Evolutionary conservation across 1,140 invertebrate genomes (phyloP), one percentile per base, ranked within the genome.

Genomic region (Pogonomyrmex californicus): DNA sequence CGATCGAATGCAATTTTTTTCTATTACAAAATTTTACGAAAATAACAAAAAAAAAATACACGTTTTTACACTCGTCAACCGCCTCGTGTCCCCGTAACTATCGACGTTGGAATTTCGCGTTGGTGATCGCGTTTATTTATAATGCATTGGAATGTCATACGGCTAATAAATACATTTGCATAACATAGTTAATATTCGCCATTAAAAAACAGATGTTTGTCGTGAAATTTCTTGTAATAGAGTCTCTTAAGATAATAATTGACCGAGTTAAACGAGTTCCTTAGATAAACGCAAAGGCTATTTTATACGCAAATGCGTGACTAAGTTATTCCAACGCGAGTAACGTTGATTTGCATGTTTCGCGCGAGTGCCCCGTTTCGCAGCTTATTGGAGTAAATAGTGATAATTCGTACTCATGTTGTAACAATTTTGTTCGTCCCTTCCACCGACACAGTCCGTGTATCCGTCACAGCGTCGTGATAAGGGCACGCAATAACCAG

Each of bases 381-480:
- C 56, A 38, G 58, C 49, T 78, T n/a, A 68, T 79, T 86, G 65
- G 23, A 60, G 66, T 68, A 86, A 70, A 70, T 70, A 86, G 66
- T 70, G 76, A 91, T 86, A 71, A 90, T 88, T 88, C 94, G 91
- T 95, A 94, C 94, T 91, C 91, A 87, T 91, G 81, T 88, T 87
- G 56, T 51, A 82, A 93, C 97, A 97, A 85, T 96, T 95, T 87
- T 95, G 88, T 93, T 98, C 98, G 93, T 98, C 98, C 62, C 96
- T 96, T 58, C 96, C 96, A 93, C 97, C 96, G 6, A 92, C 90
- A 92, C 98, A 98, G 91, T 98, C 97, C 70, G 95, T 94, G 78
- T 96, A 93, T 1, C 97, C 97, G 94, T 98, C 97, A 95, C 98
- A 98, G 17, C 96, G 95, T 93, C 96, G 96, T 1, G 94, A 93